Evolutionary conservation across 2,797 vertebrate species (phyloP), one percentile per base, ranked within the genome.

Genomic region (Hypotaenidia philippensis): DNA sequence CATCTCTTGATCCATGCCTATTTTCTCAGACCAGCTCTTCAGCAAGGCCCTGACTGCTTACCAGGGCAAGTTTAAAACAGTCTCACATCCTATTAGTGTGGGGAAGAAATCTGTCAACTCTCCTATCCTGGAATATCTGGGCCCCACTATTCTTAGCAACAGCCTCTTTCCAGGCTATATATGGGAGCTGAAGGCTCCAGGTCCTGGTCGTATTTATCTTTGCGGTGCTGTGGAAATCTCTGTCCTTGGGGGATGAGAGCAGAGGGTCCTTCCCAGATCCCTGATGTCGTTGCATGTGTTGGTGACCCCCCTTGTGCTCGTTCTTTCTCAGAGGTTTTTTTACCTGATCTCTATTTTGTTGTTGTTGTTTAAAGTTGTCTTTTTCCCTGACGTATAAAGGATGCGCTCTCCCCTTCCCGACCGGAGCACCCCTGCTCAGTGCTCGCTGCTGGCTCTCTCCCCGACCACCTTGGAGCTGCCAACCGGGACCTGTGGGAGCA

Each of bases 121-220:
- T 64, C 4, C 3, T 68, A 74, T 63, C 0, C 4, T 90, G 93
- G 87, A 89, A 56, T 89, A 96, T 91, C 49, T 89, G 91, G 91
- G 91, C 89, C 91, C 83, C 65, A 26, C 95, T 97, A 94, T 94
- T 96, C 91, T 94, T 95, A 96, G 96, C 70, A 94, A 61, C 95
- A 96, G 45, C 11, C 79, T 92, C 91, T 97, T 96, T 96, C 96
- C 95, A 96, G 83, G 69, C 96, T 95, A 94, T 96, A 96, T 95
- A 97, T 93, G 96, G 96, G 76, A 96, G 85, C 76, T 83, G 53
- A 56, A 77, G 89, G 40, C 1, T 34, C 44, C 36, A 36, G 76
- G 80, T 94, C 87, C 89, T 11, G 4, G 69, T 83, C 8, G 10
- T 87, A 93, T 97, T 96, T 96, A 91, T 97, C 85, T 89, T 91